Conservation (phyloP, 2,113 vertebrate species). For the Fregetta grallaria region DNA sequence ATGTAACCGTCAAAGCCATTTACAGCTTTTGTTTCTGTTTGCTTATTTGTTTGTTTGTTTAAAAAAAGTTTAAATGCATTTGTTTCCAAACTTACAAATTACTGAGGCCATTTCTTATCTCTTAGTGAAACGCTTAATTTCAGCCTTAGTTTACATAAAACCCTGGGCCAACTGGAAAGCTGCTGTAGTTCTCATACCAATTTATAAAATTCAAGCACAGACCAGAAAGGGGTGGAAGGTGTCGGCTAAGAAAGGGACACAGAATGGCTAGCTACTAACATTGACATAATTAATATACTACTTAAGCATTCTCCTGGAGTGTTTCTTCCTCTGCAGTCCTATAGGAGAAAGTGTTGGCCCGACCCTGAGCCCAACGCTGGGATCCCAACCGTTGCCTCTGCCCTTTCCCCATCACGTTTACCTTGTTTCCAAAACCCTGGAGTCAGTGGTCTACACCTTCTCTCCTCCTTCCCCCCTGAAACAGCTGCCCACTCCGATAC, state of each 20-base stretch:
- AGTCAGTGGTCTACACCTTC: background rate
- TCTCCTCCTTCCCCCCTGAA: background rate
- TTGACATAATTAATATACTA: background rate
- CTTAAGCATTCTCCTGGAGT: background rate
- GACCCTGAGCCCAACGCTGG: background rate
- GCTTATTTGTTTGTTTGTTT: background rate
- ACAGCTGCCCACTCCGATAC: background rate
- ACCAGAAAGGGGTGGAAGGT: background rate
- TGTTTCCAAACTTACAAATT: background rate
- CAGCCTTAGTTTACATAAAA: background rate
- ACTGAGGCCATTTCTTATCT: background rate
- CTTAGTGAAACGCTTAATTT: background rate
- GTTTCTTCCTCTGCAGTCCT: background rate
- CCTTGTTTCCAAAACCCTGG: background rate
- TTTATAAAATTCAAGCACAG: background rate
- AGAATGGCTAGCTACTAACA: background rate
- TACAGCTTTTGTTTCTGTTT: background rate
- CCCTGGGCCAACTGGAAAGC: background rate
- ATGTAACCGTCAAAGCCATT: background rate
- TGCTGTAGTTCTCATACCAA: background rate
- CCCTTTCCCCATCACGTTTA: background rate
- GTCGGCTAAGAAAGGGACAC: background rate
- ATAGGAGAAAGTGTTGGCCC: background rate
- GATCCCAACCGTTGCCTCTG: fast-evolving
- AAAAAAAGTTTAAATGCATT: background rate